Evolutionary conservation across 1,140 invertebrate species (phyloP).

Genomic region (Scaptomyza hsui): DNA sequence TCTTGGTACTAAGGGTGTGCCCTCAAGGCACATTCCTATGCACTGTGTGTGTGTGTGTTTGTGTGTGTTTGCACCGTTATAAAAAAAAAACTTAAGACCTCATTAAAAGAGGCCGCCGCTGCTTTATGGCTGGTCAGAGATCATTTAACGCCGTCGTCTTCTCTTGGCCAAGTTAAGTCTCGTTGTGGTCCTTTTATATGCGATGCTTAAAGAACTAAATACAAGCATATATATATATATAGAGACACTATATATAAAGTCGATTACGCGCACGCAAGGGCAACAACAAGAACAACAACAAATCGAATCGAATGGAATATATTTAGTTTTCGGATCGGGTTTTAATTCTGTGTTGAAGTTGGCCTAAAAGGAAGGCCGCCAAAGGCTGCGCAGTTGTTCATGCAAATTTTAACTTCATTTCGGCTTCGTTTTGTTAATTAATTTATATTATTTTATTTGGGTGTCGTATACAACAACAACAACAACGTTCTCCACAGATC

Average conservation of each 20-base stretch:
- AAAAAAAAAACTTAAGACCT: constrained; percentile 81
- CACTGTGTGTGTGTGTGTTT: constrained; percentile 3
- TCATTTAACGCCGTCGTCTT: constrained; percentile 63
- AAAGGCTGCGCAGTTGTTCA: constrained; percentile 77
- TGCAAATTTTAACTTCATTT: constrained; percentile 83
- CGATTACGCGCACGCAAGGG: constrained; percentile 79
- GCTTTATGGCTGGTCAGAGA: constrained; percentile 70
- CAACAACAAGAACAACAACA: not conserved
- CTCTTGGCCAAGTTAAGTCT: not conserved
- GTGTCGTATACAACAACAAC: constrained; percentile 66
- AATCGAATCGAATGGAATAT: not conserved
- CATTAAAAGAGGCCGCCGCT: constrained; percentile 76
- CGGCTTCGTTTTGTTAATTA: constrained; percentile 84
- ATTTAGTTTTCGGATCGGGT: too few relatives aligned
- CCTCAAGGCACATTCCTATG: constrained; percentile 42
- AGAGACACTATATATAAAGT: constrained; percentile 28
- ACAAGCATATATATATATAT: constrained; percentile 26
- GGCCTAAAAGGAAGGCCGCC: constrained; percentile 57
- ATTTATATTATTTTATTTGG: constrained; percentile 84
- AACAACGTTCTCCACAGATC: constrained; percentile 17
- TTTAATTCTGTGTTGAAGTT: constrained; percentile 1
- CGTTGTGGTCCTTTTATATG: constrained; percentile 49
- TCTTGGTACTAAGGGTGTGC: constrained; percentile 34
- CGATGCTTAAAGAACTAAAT: constrained; percentile 13
- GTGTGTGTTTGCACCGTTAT: constrained; percentile 55